Conservation (phyloP, 2,797 vertebrate genomes). For the Acipenser ruthenus region DNA sequence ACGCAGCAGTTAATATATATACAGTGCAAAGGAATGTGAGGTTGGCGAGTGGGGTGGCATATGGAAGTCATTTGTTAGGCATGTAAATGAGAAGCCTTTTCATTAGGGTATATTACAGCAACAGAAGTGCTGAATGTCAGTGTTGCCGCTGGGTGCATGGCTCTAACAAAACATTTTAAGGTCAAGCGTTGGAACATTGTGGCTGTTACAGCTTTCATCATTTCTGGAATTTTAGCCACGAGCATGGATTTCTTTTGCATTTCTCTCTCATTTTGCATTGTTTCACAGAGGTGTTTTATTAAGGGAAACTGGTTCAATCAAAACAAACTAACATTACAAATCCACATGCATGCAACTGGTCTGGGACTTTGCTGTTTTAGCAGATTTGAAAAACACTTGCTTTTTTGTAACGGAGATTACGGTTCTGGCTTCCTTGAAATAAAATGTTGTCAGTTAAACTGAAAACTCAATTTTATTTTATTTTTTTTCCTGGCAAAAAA, state of each 20-base stretch:
- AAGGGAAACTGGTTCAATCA: no score
- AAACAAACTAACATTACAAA: no score
- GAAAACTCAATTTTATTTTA: no score
- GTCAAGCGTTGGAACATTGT: not conserved
- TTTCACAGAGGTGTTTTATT: no score
- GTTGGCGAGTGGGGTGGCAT: not conserved
- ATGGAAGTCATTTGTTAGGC: slow-evolving; percentile 4
- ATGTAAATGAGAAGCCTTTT: not conserved
- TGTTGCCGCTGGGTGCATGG: not conserved
- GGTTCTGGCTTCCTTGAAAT: no score
- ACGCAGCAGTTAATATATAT: not conserved
- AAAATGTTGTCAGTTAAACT: no score
- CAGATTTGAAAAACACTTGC: no score
- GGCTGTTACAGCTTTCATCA: not conserved
- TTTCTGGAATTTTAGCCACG: not conserved
- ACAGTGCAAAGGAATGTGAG: not conserved
- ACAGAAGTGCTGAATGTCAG: not conserved
- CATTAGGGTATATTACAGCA: not conserved
- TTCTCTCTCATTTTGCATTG: not conserved
- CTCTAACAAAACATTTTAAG: not conserved
- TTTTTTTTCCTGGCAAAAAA: no score
- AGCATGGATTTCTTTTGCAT: not conserved
- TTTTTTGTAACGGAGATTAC: no score
- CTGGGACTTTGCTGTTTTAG: no score
- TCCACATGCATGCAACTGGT: no score